These are phyloP conservation scores for Coptodon rendalli DNA, from an alignment of 2,113 vertebrate genomes.

Conservation along the genomic window DNA sequence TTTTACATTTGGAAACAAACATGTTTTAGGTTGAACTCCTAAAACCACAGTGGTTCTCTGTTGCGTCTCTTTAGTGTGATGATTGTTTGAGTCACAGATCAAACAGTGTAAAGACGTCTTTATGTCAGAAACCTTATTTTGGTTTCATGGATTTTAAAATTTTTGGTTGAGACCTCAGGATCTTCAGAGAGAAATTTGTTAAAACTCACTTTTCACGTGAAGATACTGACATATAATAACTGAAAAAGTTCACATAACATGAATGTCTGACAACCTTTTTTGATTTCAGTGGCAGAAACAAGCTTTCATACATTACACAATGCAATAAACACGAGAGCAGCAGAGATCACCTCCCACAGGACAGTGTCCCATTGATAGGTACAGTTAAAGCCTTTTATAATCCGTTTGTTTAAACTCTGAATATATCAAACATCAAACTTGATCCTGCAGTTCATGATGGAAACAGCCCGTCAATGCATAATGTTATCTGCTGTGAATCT, in stretches of 20 bases:
- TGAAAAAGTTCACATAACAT: neutral
- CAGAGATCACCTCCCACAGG: neutral
- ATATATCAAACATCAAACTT: neutral
- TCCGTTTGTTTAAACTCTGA: neutral
- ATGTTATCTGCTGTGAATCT: neutral
- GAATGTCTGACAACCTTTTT: neutral
- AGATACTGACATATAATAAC: neutral
- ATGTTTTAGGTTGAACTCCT: neutral
- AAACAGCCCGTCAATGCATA: neutral
- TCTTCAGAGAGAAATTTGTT: neutral
- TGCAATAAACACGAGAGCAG: neutral
- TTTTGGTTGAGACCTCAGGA: neutral
- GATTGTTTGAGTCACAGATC: neutral
- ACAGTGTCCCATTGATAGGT: neutral
- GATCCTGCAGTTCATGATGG: neutral
- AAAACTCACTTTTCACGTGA: neutral
- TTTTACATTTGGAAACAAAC: neutral
- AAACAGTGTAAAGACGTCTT: neutral
- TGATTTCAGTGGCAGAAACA: neutral
- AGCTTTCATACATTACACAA: neutral
- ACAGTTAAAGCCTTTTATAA: neutral
- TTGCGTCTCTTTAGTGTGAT: neutral
- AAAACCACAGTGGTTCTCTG: neutral
- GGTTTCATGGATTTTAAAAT: neutral
- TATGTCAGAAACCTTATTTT: neutral